phyloP scores from a whole-genome alignment of 2,888 invertebrate species.

The Leuctra nigra region DNA sequence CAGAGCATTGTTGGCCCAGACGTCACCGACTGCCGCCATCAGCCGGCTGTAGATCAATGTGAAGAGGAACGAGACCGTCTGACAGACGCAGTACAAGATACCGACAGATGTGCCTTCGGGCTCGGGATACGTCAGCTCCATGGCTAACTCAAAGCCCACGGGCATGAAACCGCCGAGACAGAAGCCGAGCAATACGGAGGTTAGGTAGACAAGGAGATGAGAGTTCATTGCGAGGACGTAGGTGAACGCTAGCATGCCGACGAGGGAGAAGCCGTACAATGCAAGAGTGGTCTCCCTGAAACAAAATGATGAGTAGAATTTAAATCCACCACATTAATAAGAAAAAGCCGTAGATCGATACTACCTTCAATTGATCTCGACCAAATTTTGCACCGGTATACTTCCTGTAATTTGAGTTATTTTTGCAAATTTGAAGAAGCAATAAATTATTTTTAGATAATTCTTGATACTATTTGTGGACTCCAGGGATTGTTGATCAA shows the following conservation, averaged over 20 bases:
- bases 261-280: conserved; percentile 81
- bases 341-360: too few relatives aligned
- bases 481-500: too few relatives aligned
- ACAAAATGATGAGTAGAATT: conserved; percentile 31
- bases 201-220: conserved; percentile 78
- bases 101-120: conserved; percentile 55
- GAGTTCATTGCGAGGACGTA: conserved; percentile 72
- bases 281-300: conserved; percentile 82
- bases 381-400: too few relatives aligned
- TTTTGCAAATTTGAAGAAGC: too few relatives aligned
- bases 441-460: neutral
- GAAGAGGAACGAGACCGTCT: conserved; percentile 42
- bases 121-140: conserved; percentile 54
- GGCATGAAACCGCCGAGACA: conserved; percentile 60
- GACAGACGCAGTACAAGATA: conserved; percentile 51
- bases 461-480: neutral
- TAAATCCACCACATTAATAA: too few relatives aligned
- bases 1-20: conserved; percentile 45
- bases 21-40: conserved; percentile 35
- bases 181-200: conserved; percentile 52
- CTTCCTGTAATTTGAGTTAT: too few relatives aligned
- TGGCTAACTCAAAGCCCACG: conserved; percentile 55
- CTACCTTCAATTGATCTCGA: too few relatives aligned
- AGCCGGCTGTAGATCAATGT: conserved; percentile 35
- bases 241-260: conserved; percentile 90